These are phyloP conservation scores for Ailuropoda melanoleuca DNA, from an alignment of 2,113 vertebrate species.

Conservation along the genomic window DNA sequence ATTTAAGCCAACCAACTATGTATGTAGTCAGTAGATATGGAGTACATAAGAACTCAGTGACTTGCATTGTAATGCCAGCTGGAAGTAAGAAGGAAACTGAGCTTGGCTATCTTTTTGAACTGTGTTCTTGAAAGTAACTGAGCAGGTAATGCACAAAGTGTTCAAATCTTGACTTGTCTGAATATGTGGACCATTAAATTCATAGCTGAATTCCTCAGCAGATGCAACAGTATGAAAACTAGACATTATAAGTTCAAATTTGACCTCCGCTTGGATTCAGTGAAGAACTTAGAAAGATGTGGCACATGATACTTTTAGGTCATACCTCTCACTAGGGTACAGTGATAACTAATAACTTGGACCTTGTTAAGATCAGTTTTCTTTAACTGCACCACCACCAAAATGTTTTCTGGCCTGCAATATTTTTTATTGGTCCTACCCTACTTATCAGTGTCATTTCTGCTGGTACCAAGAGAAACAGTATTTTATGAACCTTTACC, in stretches of 20 bases:
- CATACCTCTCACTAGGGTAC: background rate
- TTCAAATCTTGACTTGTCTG: background rate
- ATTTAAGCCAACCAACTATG: background rate
- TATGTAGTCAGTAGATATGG: background rate
- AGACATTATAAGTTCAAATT: background rate
- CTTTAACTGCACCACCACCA: background rate
- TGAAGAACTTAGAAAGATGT: background rate
- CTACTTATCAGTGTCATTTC: background rate
- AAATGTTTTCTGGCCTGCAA: background rate
- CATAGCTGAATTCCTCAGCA: background rate
- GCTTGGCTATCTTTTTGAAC: background rate
- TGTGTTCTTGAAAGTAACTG: background rate
- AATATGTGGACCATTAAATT: background rate
- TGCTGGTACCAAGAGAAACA: background rate
- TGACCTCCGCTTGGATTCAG: background rate
- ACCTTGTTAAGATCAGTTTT: slow-evolving; percentile 4
- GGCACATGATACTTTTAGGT: background rate
- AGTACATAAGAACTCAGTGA: background rate
- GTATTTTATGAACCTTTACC: background rate
- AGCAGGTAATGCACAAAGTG: background rate
- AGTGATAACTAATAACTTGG: background rate
- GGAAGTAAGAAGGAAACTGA: background rate
- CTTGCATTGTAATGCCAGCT: background rate
- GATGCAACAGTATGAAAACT: background rate
- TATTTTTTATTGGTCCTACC: background rate